phyloP scores from a whole-genome alignment of 2,113 vertebrate species.

The Brevimyrus niger region DNA sequence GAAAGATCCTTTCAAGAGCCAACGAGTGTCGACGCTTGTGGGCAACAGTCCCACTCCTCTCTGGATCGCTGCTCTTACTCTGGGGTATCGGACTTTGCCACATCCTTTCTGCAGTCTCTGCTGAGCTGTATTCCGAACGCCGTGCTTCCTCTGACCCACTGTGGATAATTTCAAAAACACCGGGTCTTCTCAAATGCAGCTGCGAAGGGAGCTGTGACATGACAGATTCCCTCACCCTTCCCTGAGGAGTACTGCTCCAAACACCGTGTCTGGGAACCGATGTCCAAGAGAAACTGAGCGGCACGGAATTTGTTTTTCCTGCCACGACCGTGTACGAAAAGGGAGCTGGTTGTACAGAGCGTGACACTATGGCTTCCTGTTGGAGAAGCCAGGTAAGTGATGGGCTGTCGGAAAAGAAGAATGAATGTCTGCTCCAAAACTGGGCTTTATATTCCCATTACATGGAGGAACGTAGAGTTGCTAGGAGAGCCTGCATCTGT shows the following conservation, averaged over 20 bases:
- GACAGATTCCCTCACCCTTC: neutral
- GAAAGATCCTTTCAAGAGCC: neutral
- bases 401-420: neutral
- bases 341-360: constrained; percentile 15
- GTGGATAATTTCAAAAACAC: constrained; percentile 12
- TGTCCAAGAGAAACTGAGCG: neutral
- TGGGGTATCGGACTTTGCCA: neutral
- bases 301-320: neutral
- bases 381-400: constrained; percentile 61
- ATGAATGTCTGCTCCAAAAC: neutral
- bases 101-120: neutral
- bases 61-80: neutral
- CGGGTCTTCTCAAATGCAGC: neutral
- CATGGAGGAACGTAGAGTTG: neutral
- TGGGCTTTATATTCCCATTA: neutral
- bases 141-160: neutral
- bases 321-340: neutral
- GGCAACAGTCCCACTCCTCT: neutral
- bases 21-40: neutral
- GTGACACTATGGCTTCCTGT: constrained; percentile 62
- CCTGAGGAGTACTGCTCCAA: neutral
- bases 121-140: neutral
- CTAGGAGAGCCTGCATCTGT: neutral
- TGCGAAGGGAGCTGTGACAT: neutral
- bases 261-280: neutral